Evolutionary conservation across 1,140 invertebrate species (phyloP).

Genomic region (Drosophila melanogaster): Release_6_plus_ISO1_MT NT_033777.3:15756001-15756500

Average conservation of each 20-base stretch:
- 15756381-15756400: conserved; percentile 26
- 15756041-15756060: background rate
- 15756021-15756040: no score
- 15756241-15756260: conserved; percentile 77
- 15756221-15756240: conserved; percentile 67
- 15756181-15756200: conserved; percentile 62
- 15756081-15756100: background rate
- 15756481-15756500: conserved; percentile 20
- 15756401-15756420: conserved; percentile 42
- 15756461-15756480: conserved; percentile 54
- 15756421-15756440: conserved; percentile 52
- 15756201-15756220: conserved; percentile 65
- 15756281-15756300: conserved; percentile 54
- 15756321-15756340: conserved; percentile 77
- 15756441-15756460: conserved; percentile 62
- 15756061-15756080: background rate
- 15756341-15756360: conserved; percentile 57
- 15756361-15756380: conserved; percentile 59
- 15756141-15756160: conserved; percentile 2
- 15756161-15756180: conserved; percentile 43
- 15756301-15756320: conserved; percentile 58
- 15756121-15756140: background rate
- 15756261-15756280: conserved; percentile 57
- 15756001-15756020: background rate
- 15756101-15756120: background rate